Conservation (phyloP, 2,888 invertebrate species). For the Amblyjoppa proteus region DNA sequence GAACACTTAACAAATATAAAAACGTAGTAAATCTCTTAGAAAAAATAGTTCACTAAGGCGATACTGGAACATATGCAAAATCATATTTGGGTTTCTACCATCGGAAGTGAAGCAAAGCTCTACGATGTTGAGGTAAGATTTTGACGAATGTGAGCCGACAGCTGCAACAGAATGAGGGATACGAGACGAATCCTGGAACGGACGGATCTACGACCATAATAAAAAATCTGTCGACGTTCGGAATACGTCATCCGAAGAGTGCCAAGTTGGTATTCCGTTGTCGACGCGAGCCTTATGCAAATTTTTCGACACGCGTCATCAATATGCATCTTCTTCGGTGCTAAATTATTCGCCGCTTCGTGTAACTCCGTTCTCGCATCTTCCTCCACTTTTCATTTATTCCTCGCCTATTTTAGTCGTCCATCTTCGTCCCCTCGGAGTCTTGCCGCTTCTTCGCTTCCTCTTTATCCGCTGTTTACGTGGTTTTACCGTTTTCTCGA, state of each 20-base stretch:
- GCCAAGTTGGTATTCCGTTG: slow-evolving; percentile 70
- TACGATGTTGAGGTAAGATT: not conserved
- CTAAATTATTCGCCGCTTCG: slow-evolving; percentile 75
- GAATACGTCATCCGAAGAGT: slow-evolving; percentile 58
- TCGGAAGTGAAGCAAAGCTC: not conserved
- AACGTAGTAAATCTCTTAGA: no score
- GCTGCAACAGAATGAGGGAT: slow-evolving; percentile 6
- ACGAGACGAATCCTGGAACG: slow-evolving; percentile 19
- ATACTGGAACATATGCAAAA: not conserved
- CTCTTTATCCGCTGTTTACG: slow-evolving; percentile 39
- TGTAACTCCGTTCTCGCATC: slow-evolving; percentile 44
- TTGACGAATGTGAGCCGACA: not conserved
- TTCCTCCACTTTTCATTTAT: slow-evolving; percentile 37
- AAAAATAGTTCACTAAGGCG: not conserved
- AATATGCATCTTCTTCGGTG: slow-evolving; percentile 72
- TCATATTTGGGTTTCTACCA: not conserved
- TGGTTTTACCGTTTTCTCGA: slow-evolving; percentile 3
- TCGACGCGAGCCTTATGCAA: slow-evolving; percentile 70
- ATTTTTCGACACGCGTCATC: slow-evolving; percentile 74
- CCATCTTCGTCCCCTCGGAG: slow-evolving; percentile 2
- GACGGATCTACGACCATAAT: slow-evolving; percentile 14
- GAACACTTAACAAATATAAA: no score
- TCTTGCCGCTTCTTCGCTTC: slow-evolving; percentile 30
- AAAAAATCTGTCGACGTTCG: slow-evolving; percentile 32
- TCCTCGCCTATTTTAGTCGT: slow-evolving; percentile 6